These are phyloP conservation scores for Bursaphelenchus mucronatus DNA, from an alignment of 1,140 invertebrate species.

Conservation along the genomic window DNA sequence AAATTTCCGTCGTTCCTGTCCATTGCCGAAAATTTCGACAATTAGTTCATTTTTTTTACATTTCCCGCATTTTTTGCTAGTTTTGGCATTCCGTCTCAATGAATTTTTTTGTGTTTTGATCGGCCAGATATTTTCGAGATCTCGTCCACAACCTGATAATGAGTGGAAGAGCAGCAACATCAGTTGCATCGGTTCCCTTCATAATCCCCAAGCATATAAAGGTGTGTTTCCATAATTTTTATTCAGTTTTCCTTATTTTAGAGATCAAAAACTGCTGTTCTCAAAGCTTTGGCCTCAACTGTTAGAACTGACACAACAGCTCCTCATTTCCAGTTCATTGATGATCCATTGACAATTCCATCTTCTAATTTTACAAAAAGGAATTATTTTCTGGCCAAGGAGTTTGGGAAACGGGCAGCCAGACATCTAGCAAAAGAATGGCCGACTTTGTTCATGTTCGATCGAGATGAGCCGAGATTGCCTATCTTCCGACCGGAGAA, in stretches of 20 bases:
- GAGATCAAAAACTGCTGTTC: constrained; percentile 55
- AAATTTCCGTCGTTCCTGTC: no score
- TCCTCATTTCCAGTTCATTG: constrained; percentile 56
- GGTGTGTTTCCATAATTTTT: no score
- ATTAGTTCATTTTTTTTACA: no score
- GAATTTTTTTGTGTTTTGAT: no score
- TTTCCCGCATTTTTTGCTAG: no score
- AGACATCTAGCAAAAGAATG: constrained; percentile 57
- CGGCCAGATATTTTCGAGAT: no score
- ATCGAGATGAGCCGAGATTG: constrained; percentile 53
- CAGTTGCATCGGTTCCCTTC: no score
- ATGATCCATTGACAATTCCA: constrained; percentile 57
- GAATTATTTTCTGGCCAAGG: constrained; percentile 51
- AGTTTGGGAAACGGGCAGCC: constrained; percentile 51
- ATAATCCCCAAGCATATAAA: no score
- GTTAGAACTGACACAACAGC: constrained; percentile 57
- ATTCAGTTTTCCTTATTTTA: constrained; percentile 29
- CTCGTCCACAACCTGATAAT: no score
- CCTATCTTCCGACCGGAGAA: constrained; percentile 48
- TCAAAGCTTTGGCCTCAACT: constrained; percentile 50
- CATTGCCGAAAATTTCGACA: no score
- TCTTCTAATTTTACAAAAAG: constrained; percentile 31
- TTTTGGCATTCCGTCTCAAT: no score
- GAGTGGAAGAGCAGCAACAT: no score
- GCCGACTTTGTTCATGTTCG: constrained; percentile 59